Percentiles rank a stretch among this genome's conserved stretches.
phyloP scores from a whole-genome alignment of 2,113 vertebrate genomes.

The Pardalotus punctatus region DNA sequence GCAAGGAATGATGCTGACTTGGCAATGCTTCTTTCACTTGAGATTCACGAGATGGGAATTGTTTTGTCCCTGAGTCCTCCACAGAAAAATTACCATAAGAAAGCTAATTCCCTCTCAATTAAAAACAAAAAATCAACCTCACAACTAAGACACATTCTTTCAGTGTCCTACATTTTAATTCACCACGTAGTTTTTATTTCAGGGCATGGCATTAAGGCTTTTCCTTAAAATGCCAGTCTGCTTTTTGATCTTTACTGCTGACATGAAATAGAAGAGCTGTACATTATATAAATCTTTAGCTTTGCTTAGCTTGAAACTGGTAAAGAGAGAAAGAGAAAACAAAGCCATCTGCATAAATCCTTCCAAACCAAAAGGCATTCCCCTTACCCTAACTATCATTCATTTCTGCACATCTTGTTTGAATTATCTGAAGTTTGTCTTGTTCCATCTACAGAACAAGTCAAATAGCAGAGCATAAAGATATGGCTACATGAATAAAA shows the following conservation, averaged over 20 bases:
- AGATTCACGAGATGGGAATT: neutral
- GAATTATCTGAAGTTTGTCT: conserved; percentile 73
- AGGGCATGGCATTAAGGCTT: neutral
- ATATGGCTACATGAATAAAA: conserved; percentile 72
- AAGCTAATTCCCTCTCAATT: neutral
- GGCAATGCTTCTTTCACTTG: neutral
- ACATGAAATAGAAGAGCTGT: conserved; percentile 59
- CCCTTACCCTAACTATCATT: conserved; percentile 58
- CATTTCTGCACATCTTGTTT: conserved; percentile 77
- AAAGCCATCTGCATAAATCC: conserved; percentile 72
- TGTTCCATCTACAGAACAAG: conserved; percentile 72
- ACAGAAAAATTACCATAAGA: neutral
- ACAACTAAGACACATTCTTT: neutral
- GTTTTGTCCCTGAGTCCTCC: neutral
- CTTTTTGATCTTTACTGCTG: conserved; percentile 64
- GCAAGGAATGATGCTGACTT: neutral
- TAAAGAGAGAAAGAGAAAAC: conserved; percentile 69
- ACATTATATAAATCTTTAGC: conserved; percentile 65
- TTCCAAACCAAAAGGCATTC: conserved; percentile 67
- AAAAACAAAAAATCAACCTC: neutral
- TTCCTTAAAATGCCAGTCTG: conserved; percentile 44
- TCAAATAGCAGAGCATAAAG: conserved; percentile 58
- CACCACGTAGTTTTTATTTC: neutral
- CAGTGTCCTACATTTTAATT: neutral
- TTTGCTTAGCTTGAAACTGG: conserved; percentile 55